phyloP scores from a whole-genome alignment of 2,797 vertebrate species.

The Pterois miles region DNA sequence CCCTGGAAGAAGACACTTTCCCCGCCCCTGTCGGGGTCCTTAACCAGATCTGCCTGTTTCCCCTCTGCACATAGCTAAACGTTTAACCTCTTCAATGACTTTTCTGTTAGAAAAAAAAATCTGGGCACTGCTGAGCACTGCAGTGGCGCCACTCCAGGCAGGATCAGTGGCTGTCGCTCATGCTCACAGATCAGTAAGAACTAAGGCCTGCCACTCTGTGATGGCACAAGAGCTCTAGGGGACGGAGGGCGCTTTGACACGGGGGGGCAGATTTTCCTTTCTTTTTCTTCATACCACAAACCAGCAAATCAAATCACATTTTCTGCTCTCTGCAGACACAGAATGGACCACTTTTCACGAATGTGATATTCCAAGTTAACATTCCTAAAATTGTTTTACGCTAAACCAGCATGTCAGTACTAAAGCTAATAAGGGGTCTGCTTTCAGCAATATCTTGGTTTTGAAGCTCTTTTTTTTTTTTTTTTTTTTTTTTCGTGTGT shows the following conservation, averaged over 20 bases:
- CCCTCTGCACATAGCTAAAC: slow-evolving; percentile 68
- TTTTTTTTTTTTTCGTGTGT: no score
- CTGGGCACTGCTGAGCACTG: slow-evolving; percentile 53
- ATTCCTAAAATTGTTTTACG: not conserved
- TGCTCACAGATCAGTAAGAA: slow-evolving; percentile 64
- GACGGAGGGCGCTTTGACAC: slow-evolving; percentile 45
- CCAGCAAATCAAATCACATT: slow-evolving; percentile 15
- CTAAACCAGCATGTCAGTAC: not conserved
- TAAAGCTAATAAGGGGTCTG: not conserved
- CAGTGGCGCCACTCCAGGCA: slow-evolving; percentile 65
- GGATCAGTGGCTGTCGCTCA: slow-evolving; percentile 67
- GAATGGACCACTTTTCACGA: not conserved
- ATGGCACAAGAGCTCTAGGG: slow-evolving; percentile 56
- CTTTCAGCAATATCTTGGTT: not conserved
- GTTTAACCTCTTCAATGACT: slow-evolving; percentile 70
- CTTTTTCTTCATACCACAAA: not conserved
- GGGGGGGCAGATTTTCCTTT: slow-evolving; percentile 20
- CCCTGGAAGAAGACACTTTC: slow-evolving; percentile 46
- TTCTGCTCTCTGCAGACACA: slow-evolving; percentile 14
- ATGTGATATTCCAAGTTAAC: not conserved
- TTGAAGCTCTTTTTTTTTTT: not conserved
- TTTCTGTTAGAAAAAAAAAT: slow-evolving; percentile 42
- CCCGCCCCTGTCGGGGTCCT: slow-evolving; percentile 46
- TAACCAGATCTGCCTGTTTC: slow-evolving; percentile 62
- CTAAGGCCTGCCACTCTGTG: slow-evolving; percentile 59